Evolutionary conservation across 2,797 vertebrate genomes (phyloP), one percentile per base, ranked within the genome.

Genomic region (Cirrhinus mrigala): DNA sequence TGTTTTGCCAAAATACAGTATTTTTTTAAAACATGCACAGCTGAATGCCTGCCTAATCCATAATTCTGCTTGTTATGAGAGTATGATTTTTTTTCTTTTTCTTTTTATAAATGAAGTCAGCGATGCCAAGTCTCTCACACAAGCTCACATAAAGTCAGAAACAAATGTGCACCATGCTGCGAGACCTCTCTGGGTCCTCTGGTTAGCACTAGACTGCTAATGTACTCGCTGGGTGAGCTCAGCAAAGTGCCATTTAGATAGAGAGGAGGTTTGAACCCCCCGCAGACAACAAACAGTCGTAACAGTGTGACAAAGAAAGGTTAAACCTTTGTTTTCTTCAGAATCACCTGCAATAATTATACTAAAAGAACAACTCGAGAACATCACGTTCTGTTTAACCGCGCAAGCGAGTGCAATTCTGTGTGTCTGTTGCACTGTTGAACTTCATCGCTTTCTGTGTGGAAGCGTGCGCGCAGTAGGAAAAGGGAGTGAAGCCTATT

Each of bases 401-500:
- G 3, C 6, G 4, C 79, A 24, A 70, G 10, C 50, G 5, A 37
- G 69, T 77, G 54, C 48, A 69, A 29, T 73, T 48, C 18, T 82
- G 48, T 27, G 6, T 66, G 44, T 37, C 56, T 60, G 3, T 50
- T 64, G 58, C 33, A 24, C 27, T 22, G 12, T 16, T 75, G 16
- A 83, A 83, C 46, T 83, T 66, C 22, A 15, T 24, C 0, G 18
- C 84, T 70, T 76, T 11, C n/a, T 86, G 73, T 64, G 24, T 60
- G 75, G 83, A 56, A 75, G 54, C 9, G 6, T 18, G 40, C 18
- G 80, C 46, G 68, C 60, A 37, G 66, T 29, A 29, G 29, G 18
- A 58, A 60, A 48, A 68, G 33, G 56, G 24, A 69, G 89, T 76
- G 87, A 88, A 85, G 89, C 84, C 86, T 89, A 91, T 85, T 89